phyloP scores from a whole-genome alignment of 2,888 invertebrate species.

The Dione juno region DNA sequence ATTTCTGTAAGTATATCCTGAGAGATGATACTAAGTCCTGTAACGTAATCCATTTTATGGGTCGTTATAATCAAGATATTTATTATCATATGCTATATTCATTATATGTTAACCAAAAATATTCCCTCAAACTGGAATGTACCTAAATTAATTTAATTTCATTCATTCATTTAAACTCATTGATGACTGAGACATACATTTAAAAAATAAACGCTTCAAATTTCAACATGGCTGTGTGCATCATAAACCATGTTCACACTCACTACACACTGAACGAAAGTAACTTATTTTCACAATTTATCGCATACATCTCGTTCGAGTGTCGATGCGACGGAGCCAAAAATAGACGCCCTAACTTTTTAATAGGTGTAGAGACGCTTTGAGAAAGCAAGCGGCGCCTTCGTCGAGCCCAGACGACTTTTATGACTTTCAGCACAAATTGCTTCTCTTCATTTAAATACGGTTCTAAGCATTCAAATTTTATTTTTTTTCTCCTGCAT shows the following conservation, averaged over 20 bases:
- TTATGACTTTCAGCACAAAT: slow-evolving; percentile 77
- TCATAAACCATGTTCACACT: slow-evolving; percentile 33
- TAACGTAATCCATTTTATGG: too few species aligned
- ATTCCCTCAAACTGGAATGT: too few species aligned
- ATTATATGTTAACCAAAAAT: too few species aligned
- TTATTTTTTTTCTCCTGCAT: slow-evolving; percentile 44
- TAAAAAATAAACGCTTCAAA: neutral
- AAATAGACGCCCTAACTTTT: slow-evolving; percentile 78
- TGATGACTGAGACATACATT: too few species aligned
- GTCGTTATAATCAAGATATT: too few species aligned
- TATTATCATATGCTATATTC: too few species aligned
- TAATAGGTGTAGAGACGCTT: slow-evolving; percentile 68
- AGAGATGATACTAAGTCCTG: too few species aligned
- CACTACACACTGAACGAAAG: slow-evolving; percentile 23
- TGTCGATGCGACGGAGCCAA: slow-evolving; percentile 66
- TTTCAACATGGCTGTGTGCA: slow-evolving; percentile 21
- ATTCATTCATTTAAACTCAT: too few species aligned
- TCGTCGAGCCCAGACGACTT: slow-evolving; percentile 66
- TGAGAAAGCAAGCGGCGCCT: slow-evolving; percentile 63
- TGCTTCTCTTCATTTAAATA: slow-evolving; percentile 70
- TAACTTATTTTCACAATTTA: slow-evolving; percentile 63
- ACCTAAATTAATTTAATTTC: too few species aligned
- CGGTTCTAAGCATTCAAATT: slow-evolving; percentile 48
- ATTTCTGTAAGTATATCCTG: too few species aligned
- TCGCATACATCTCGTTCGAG: slow-evolving; percentile 60